Evolutionary conservation across 2,113 vertebrate species (phyloP), one percentile per base, ranked within the genome.

Genomic region (Platycercus adscitus): DNA sequence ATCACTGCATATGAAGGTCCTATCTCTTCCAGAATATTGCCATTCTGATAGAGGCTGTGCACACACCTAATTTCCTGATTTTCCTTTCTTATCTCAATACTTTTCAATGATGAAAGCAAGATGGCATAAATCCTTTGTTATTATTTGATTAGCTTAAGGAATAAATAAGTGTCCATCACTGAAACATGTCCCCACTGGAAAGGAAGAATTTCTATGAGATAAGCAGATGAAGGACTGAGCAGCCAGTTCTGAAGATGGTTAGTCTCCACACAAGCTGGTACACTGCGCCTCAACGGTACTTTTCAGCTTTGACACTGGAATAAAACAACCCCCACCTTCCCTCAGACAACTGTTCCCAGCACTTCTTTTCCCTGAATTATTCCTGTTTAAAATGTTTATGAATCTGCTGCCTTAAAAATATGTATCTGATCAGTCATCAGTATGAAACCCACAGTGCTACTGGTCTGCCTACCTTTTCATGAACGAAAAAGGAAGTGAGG

Each of bases 241-340:
- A 61, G 41, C 21, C 13, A 46, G 1, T 33, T 28, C 6, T 73
- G 77, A 58, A 50, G 60, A 20, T 4, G 23, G 17, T 70, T 15
- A 37, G 28, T 11, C 64, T 23, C 64, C n/a, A 13, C 1, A 6
- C 13, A 25, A 81, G 41, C 31, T 72, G 66, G 5, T 13, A 31
- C 5, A 1, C 3, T 2, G 6, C 3, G 21, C 41, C 68, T 52
- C 55, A 41, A 3, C 2, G 13, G 23, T n/a, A 43, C 26, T 25
- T 6, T 35, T 52, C 70, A 69, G 66, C 56, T 82, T 19, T 68
- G 52, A 26, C 66, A 26, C 24, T 19, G 44, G 26, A 43, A 60
- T 35, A 72, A 72, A 73, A 13, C 37, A 71, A 39, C 8, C 6
- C 37, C 23, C 3, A 4, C 35, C 43, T 82, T 80, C 70, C 29